A percentile compares a stretch with the other conserved stretches of the same genome.
These are phyloP conservation scores for Melanotus villosus DNA, from an alignment of 2,888 invertebrate species.

Conservation along the genomic window DNA sequence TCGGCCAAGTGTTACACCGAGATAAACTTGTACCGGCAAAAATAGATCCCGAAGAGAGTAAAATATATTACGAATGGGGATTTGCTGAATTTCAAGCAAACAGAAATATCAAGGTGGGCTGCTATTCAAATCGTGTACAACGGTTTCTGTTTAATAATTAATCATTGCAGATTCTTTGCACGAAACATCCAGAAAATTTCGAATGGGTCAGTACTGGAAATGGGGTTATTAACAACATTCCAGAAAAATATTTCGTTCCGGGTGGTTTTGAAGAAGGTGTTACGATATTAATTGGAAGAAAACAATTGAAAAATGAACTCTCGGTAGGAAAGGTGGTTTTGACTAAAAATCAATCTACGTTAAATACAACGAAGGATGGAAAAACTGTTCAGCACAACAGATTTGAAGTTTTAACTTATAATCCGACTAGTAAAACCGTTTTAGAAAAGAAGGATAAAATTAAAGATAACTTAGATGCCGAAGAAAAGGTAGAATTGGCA, in stretches of 20 bases:
- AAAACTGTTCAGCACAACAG: slow-evolving; percentile 23
- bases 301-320: slow-evolving; percentile 23
- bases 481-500: too few species aligned
- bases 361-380: slow-evolving; percentile 30
- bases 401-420: slow-evolving; percentile 36
- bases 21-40: slow-evolving; percentile 22
- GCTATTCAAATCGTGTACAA: neutral
- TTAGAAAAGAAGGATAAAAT: too few species aligned
- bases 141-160: neutral
- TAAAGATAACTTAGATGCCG: too few species aligned
- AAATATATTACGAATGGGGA: slow-evolving; percentile 21
- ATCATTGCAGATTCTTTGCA: slow-evolving; percentile 32
- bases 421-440: slow-evolving; percentile 8
- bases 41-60: slow-evolving; percentile 7
- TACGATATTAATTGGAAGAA: slow-evolving; percentile 33
- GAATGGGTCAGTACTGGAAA: slow-evolving; percentile 35
- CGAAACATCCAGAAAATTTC: slow-evolving; percentile 30
- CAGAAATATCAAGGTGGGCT: slow-evolving; percentile 18
- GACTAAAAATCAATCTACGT: slow-evolving; percentile 12
- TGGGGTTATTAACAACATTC: slow-evolving; percentile 21
- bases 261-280: slow-evolving; percentile 35
- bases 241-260: slow-evolving; percentile 15
- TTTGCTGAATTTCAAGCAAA: slow-evolving; percentile 7
- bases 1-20: slow-evolving; percentile 24
- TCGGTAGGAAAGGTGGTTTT: slow-evolving; percentile 33